phyloP scores from a whole-genome alignment of 2,113 vertebrate genomes.

The Crotophaga sulcirostris region DNA sequence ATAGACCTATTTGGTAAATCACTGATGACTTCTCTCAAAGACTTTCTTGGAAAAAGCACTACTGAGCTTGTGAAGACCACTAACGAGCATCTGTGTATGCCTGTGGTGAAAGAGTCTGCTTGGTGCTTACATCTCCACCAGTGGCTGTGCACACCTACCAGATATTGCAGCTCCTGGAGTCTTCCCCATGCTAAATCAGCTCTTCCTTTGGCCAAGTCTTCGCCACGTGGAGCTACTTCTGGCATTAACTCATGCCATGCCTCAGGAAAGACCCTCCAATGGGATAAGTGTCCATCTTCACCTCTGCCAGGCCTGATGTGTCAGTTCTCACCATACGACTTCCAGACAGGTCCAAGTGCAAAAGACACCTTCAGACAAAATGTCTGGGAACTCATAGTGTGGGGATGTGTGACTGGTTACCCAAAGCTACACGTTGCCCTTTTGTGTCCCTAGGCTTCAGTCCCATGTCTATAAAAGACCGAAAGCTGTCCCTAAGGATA shows the following conservation, averaged over 20 bases:
- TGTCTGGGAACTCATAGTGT: rapidly evolving
- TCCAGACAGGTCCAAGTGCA: not conserved
- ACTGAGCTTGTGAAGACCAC: not conserved
- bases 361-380: not conserved
- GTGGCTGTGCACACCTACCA: not conserved
- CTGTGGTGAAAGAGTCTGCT: not conserved
- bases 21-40: not conserved
- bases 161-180: not conserved
- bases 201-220: not conserved
- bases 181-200: not conserved
- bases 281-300: not conserved
- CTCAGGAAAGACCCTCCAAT: not conserved
- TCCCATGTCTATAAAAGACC: not conserved
- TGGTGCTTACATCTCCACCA: not conserved
- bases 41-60: not conserved
- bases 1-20: not conserved
- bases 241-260: not conserved
- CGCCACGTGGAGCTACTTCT: not conserved
- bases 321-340: not conserved
- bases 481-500: not conserved
- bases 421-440: not conserved
- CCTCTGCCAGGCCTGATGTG: not conserved
- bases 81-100: not conserved
- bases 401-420: not conserved
- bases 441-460: not conserved